Percentiles rank a stretch among this genome's conserved stretches.
phyloP scores from a whole-genome alignment of 1,140 invertebrate species.

The Macrocentrus cingulum region DNA sequence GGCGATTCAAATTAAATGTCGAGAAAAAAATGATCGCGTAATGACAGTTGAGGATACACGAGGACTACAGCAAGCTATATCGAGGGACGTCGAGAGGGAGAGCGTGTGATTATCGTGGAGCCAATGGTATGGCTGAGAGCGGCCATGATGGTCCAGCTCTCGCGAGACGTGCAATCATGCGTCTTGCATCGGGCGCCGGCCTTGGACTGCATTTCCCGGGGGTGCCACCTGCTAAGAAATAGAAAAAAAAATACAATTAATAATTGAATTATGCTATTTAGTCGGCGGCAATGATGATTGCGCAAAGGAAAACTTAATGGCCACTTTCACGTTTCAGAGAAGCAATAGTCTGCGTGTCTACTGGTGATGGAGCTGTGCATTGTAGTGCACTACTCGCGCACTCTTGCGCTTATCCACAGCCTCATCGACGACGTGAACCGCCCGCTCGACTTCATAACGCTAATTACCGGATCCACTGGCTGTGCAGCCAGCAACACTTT shows the following conservation, averaged over 20 bases:
- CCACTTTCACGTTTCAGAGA: too few species aligned
- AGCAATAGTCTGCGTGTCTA: too few species aligned
- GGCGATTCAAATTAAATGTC: conserved; percentile 40
- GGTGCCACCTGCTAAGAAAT: background rate
- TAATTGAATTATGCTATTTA: too few species aligned
- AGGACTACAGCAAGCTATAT: too few species aligned
- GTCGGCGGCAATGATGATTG: too few species aligned
- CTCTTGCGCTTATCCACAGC: background rate
- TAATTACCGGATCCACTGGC: conserved; percentile 14
- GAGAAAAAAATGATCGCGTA: conserved; percentile 37
- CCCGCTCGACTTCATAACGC: conserved; percentile 15
- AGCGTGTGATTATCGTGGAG: conserved; percentile 43
- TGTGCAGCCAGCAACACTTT: background rate
- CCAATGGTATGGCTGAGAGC: conserved; percentile 45
- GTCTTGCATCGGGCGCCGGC: conserved; percentile 6
- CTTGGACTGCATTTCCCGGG: background rate
- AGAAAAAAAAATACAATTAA: too few species aligned
- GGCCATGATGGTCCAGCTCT: conserved; percentile 50
- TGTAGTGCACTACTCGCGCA: too few species aligned
- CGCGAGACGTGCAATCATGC: conserved; percentile 48
- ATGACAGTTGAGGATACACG: conserved; percentile 40
- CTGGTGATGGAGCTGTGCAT: too few species aligned
- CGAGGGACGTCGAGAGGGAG: conserved; percentile 29
- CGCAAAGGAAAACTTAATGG: too few species aligned
- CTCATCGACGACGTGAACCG: conserved; percentile 2